These are phyloP conservation scores for Masnerella sp. DNA, from an alignment of 2,888 invertebrate species.

Conservation along the genomic window DNA sequence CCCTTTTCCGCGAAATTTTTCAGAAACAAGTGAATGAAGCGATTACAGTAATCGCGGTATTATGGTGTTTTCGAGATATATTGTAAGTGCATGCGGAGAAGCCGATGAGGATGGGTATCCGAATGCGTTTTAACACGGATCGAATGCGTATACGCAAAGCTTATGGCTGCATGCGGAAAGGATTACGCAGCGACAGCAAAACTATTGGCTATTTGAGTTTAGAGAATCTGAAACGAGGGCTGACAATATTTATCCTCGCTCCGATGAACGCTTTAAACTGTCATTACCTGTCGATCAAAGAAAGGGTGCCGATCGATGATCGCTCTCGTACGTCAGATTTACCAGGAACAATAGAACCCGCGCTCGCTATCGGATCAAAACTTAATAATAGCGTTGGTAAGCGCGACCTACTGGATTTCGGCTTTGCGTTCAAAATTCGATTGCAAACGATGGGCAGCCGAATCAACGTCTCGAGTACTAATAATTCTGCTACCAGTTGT, in stretches of 20 bases:
- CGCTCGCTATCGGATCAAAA: conserved; percentile 69
- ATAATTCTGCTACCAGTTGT: conserved; percentile 34
- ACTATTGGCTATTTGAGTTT: conserved; percentile 69
- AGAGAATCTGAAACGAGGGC: conserved; percentile 64
- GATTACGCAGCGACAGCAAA: conserved; percentile 70
- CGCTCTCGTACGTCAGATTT: conserved; percentile 73
- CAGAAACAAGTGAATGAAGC: conserved; percentile 53
- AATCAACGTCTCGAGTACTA: conserved; percentile 59
- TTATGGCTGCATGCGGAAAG: conserved; percentile 76
- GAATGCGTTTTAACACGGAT: conserved; percentile 76
- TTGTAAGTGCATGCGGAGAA: conserved; percentile 55
- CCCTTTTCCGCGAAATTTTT: conserved; percentile 30
- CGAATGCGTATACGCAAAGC: conserved; percentile 73
- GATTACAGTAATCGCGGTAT: conserved; percentile 52
- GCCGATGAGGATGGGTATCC: conserved; percentile 61
- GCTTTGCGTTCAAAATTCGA: conserved; percentile 61
- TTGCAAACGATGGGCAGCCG: conserved; percentile 54
- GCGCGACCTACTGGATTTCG: conserved; percentile 61
- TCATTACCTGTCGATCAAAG: conserved; percentile 77
- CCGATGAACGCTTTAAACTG: conserved; percentile 73
- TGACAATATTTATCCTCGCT: conserved; percentile 66
- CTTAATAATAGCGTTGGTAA: conserved; percentile 70
- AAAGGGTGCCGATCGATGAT: conserved; percentile 75
- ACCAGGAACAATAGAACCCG: conserved; percentile 69
- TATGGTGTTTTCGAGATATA: conserved; percentile 56